Percentiles rank a stretch among this genome's conserved stretches.
Evolutionary conservation across 2,113 vertebrate genomes (phyloP).

Genomic region (Oxyruncus cristatus): DNA sequence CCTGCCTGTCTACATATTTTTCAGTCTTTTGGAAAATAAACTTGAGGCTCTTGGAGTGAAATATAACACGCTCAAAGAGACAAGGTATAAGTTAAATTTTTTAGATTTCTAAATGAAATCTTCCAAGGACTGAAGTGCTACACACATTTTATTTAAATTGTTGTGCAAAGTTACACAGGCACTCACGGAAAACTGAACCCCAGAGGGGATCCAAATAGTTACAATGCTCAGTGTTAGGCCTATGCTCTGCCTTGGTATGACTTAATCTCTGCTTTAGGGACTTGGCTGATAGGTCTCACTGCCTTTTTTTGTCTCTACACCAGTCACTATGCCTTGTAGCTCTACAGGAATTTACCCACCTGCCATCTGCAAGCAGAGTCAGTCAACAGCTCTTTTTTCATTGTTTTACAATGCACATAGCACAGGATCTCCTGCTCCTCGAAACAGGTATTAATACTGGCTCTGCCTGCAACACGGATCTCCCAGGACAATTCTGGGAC

Average conservation of each 20-base stretch:
- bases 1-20: neutral
- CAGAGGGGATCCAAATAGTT: neutral
- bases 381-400: neutral
- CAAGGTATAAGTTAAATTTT: neutral
- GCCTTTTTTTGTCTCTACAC: neutral
- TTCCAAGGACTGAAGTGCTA: neutral
- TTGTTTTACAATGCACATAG: neutral
- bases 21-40: neutral
- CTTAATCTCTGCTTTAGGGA: neutral
- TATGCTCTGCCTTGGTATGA: neutral
- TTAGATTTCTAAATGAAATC: neutral
- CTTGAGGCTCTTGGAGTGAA: neutral
- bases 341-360: neutral
- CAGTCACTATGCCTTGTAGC: neutral
- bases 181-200: neutral
- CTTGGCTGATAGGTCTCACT: neutral
- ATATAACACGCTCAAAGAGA: neutral
- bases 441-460: neutral
- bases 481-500: neutral
- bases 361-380: neutral
- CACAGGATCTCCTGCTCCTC: neutral
- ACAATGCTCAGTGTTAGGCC: neutral
- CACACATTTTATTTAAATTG: fast-evolving
- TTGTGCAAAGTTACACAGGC: neutral
- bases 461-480: neutral